These are phyloP conservation scores for Drosophila demipolita DNA, from an alignment of 2,888 invertebrate species.

Conservation along the genomic window DNA sequence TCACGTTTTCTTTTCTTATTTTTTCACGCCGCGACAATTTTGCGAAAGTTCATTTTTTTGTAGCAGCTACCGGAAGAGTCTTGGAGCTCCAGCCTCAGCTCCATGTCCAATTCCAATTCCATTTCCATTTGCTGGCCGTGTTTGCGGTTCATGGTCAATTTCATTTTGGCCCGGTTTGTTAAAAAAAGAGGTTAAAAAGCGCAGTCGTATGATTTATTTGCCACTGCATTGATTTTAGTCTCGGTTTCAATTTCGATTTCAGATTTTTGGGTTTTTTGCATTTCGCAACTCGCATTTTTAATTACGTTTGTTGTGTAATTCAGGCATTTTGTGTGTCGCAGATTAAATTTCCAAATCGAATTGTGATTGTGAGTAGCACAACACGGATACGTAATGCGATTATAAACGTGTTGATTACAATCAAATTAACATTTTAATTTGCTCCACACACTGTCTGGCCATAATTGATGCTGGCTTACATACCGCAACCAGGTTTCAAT, in stretches of 20 bases:
- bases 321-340: constrained; percentile 1
- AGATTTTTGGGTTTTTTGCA: constrained; percentile 12
- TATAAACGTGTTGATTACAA: constrained; percentile 60
- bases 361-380: constrained; percentile 39
- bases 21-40: constrained; percentile 46
- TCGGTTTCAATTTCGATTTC: constrained; percentile 31
- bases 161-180: constrained; percentile 65
- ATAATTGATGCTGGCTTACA: constrained; percentile 21
- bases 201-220: constrained; percentile 72
- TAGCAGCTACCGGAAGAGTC: constrained; percentile 5
- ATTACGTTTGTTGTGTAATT: background rate
- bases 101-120: constrained; percentile 45
- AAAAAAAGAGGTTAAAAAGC: constrained; percentile 50
- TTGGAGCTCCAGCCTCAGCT: constrained; percentile 31
- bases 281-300: background rate
- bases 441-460: constrained; percentile 40
- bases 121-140: constrained; percentile 50
- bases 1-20: constrained; percentile 36
- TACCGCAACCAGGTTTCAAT: background rate
- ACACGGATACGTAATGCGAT: constrained; percentile 68
- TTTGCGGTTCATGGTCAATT: constrained; percentile 62
- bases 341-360: constrained; percentile 63
- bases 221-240: constrained; percentile 71
- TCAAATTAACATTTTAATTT: constrained; percentile 69
- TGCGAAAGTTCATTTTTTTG: constrained; percentile 47